Evolutionary conservation across 2,797 vertebrate genomes (phyloP).

Genomic region (Thalassophryne amazonica): DNA sequence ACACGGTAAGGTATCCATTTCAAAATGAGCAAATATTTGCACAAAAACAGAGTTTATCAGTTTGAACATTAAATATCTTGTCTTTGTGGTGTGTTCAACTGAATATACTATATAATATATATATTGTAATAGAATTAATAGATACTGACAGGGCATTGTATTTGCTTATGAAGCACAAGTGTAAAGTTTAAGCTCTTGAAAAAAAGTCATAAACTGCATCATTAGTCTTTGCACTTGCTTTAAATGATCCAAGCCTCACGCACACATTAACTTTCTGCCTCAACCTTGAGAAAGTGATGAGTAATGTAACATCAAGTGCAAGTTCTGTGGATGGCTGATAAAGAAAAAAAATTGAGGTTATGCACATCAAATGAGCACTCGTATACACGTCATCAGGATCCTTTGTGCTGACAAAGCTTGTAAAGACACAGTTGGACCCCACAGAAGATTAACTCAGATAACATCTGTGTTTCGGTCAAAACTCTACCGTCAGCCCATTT

Average conservation of each 20-base stretch:
- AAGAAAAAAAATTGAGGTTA: constrained; percentile 44
- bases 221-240: background rate
- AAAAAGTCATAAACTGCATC: constrained; percentile 3
- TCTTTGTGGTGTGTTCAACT: too few relatives aligned
- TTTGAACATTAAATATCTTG: too few relatives aligned
- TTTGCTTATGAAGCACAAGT: background rate
- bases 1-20: too few relatives aligned
- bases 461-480: constrained; percentile 39
- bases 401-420: constrained; percentile 63
- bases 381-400: constrained; percentile 26
- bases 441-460: constrained; percentile 56
- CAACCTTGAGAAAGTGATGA: constrained; percentile 74
- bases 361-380: constrained; percentile 48
- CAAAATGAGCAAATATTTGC: too few relatives aligned
- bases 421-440: constrained; percentile 33
- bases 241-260: constrained; percentile 8
- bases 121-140: too few relatives aligned
- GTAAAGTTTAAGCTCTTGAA: background rate
- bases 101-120: too few relatives aligned
- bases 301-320: constrained; percentile 50
- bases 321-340: constrained; percentile 47
- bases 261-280: constrained; percentile 46
- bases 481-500: constrained; percentile 48
- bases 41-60: too few relatives aligned
- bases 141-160: too few relatives aligned